A percentile compares a stretch with the other conserved stretches of the same genome.
These are phyloP conservation scores for Holcopasites calliopsidis DNA, from an alignment of 1,140 invertebrate species.

Conservation along the genomic window DNA sequence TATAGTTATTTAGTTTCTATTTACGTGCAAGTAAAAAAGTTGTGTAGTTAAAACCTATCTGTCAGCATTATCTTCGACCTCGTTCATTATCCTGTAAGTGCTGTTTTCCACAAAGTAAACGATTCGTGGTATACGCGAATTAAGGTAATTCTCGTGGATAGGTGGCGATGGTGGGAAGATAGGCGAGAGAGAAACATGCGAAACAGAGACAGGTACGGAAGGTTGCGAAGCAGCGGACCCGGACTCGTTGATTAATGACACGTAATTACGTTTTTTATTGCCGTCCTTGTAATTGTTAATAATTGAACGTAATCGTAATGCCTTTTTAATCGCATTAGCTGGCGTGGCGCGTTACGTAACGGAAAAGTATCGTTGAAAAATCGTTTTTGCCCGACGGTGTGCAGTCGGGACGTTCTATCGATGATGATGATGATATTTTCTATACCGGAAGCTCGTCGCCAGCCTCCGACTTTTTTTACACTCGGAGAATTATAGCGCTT, in stretches of 20 bases:
- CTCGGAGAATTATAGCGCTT: conserved; percentile 27
- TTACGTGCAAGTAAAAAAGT: no score
- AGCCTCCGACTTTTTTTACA: conserved; percentile 26
- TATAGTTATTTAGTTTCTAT: no score
- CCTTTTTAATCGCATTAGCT: conserved; percentile 73
- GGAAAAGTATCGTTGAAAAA: conserved; percentile 63
- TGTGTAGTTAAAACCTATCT: no score
- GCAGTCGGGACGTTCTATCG: neutral
- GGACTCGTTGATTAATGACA: conserved; percentile 72
- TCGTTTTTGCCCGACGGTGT: conserved; percentile 28
- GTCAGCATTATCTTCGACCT: conserved; percentile 12
- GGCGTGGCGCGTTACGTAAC: conserved; percentile 66
- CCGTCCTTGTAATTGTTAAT: conserved; percentile 76
- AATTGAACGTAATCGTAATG: conserved; percentile 77
- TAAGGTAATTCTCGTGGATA: conserved; percentile 12
- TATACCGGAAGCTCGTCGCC: conserved; percentile 45
- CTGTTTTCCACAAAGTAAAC: conserved; percentile 14
- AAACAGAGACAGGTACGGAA: neutral
- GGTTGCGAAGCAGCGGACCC: conserved; percentile 31
- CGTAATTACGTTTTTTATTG: conserved; percentile 76
- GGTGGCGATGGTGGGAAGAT: neutral
- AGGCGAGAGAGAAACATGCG: neutral
- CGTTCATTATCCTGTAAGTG: neutral
- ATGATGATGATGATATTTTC: conserved; percentile 1
- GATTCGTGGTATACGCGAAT: conserved; percentile 34